phyloP scores from a whole-genome alignment of 2,113 vertebrate genomes.

The Myiagra hebetior region DNA sequence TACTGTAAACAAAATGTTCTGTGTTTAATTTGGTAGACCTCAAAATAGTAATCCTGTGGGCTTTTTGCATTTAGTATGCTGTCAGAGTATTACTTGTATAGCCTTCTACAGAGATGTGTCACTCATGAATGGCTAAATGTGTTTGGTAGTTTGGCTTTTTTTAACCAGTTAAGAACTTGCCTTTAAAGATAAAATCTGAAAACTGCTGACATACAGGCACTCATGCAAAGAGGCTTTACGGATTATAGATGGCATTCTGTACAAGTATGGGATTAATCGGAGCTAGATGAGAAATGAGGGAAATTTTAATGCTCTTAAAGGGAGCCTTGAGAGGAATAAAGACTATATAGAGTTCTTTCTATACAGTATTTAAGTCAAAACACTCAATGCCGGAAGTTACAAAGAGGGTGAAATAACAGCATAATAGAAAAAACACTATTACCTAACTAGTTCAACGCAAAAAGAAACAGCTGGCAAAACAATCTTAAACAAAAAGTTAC shows the following conservation, averaged over 20 bases:
- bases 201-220: neutral
- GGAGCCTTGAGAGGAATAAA: neutral
- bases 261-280: neutral
- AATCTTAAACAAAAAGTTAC: neutral
- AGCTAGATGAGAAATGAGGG: neutral
- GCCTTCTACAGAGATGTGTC: neutral
- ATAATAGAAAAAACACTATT: neutral
- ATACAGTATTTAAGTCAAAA: neutral
- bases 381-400: neutral
- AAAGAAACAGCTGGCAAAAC: neutral
- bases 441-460: neutral
- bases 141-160: neutral
- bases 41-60: constrained; percentile 18
- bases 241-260: constrained; percentile 7
- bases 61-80: neutral
- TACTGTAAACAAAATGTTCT: neutral
- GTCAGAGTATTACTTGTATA: neutral
- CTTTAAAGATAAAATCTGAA: constrained; percentile 16
- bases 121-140: neutral
- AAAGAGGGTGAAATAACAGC: neutral
- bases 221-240: neutral
- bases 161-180: neutral
- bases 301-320: neutral
- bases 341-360: neutral
- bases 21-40: neutral